Conservation (phyloP, 2,797 vertebrate species). For the Gila robusta region DNA sequence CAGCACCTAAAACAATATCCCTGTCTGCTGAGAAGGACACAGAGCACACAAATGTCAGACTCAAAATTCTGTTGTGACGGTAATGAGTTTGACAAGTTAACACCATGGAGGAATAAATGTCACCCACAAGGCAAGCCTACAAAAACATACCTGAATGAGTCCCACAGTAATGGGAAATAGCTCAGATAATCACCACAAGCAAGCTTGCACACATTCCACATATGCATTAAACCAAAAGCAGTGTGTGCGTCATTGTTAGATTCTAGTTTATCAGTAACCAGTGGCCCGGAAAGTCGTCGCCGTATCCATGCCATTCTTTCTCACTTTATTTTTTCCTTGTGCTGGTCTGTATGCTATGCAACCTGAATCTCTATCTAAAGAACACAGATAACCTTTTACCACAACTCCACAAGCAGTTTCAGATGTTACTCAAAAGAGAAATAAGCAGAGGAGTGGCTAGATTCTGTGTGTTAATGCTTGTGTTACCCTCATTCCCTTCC, state of each 20-base stretch:
- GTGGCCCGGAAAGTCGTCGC: slow-evolving; percentile 62
- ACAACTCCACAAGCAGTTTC: slow-evolving; percentile 38
- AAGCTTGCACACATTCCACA: slow-evolving; percentile 44
- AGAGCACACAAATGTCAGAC: slow-evolving; percentile 3
- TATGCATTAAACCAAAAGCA: slow-evolving; percentile 53
- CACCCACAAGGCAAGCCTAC: neutral
- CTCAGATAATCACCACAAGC: slow-evolving; percentile 2
- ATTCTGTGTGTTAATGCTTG: slow-evolving; percentile 74
- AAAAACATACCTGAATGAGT: neutral
- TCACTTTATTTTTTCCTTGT: slow-evolving; percentile 50
- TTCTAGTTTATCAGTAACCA: slow-evolving; percentile 65
- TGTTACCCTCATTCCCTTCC: slow-evolving; percentile 52
- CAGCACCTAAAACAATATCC: neutral
- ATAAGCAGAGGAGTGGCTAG: slow-evolving; percentile 64
- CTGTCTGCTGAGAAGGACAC: neutral
- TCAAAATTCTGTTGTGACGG: slow-evolving; percentile 13
- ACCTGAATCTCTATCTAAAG: neutral
- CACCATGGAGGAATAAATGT: neutral
- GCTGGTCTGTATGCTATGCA: neutral
- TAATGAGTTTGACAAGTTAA: slow-evolving; percentile 34
- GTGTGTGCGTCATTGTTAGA: slow-evolving; percentile 59
- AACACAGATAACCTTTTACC: slow-evolving; percentile 25
- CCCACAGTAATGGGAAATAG: neutral
- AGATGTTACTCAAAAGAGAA: slow-evolving; percentile 60
- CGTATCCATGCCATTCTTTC: slow-evolving; percentile 38